Evolutionary conservation across 2,113 vertebrate genomes (phyloP).

Genomic region (Lamprologus speciosus): DNA sequence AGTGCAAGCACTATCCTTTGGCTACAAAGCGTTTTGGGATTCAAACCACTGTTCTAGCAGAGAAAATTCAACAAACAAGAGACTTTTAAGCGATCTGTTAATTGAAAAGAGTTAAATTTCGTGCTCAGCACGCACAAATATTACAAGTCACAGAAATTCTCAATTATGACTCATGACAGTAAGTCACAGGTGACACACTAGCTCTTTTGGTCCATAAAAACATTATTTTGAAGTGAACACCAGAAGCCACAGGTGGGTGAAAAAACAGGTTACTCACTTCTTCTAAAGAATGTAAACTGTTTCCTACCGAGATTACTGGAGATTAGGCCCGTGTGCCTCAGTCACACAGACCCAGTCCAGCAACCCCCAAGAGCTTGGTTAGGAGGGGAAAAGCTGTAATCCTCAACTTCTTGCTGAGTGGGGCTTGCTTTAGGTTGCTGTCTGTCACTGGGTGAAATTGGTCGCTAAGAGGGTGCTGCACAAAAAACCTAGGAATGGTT

Average conservation of each 20-base stretch:
- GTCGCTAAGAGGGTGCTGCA: background rate
- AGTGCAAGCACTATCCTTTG: background rate
- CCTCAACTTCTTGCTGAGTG: background rate
- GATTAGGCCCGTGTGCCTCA: background rate
- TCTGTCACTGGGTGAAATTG: background rate
- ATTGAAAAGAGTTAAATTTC: background rate
- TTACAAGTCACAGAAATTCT: background rate
- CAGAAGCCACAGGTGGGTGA: background rate
- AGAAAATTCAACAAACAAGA: background rate
- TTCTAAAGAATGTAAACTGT: background rate
- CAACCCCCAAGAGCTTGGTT: background rate
- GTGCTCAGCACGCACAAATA: background rate
- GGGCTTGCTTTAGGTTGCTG: background rate
- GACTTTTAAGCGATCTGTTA: background rate
- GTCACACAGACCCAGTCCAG: background rate
- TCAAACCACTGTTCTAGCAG: background rate
- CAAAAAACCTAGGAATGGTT: background rate
- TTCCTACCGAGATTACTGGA: background rate
- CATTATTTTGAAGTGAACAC: background rate
- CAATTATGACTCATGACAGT: background rate
- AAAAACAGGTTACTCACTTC: background rate
- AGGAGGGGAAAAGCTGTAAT: background rate
- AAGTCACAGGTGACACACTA: background rate
- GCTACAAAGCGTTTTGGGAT: background rate
- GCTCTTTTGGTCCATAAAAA: slow-evolving; percentile 15